These are phyloP conservation scores for Capitulum mitella DNA, from an alignment of 2,888 invertebrate species.

Conservation along the genomic window DNA sequence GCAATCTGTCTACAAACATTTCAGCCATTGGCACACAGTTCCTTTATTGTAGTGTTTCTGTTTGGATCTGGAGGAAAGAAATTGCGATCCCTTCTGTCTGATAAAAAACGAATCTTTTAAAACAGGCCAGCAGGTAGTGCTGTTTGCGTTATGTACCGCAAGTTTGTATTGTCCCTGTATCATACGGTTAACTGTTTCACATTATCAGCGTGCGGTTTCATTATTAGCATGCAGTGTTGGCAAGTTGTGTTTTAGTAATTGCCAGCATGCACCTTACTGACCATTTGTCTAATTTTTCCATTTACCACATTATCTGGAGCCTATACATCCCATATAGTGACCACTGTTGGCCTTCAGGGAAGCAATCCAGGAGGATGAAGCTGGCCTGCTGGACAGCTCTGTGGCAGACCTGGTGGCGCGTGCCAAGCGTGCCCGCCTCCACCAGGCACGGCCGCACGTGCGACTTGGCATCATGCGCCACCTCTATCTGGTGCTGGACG, in stretches of 20 bases:
- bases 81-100: too few relatives aligned
- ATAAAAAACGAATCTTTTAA: too few relatives aligned
- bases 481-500: conserved; percentile 80
- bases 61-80: neutral
- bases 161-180: neutral
- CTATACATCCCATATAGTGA: too few relatives aligned
- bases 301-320: too few relatives aligned
- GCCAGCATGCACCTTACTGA: too few relatives aligned
- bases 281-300: too few relatives aligned
- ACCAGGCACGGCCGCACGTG: conserved; percentile 54
- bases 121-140: too few relatives aligned
- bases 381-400: conserved; percentile 80
- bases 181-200: neutral
- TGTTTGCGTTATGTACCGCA: neutral
- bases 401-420: conserved; percentile 77
- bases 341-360: conserved; percentile 54
- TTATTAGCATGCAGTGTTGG: neutral
- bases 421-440: conserved; percentile 58
- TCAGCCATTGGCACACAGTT: neutral
- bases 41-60: neutral
- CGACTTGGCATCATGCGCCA: conserved; percentile 98
- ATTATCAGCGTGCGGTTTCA: neutral
- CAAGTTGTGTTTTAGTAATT: too few relatives aligned
- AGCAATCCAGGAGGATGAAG: conserved; percentile 91
- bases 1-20: neutral